phyloP scores from a whole-genome alignment of 2,113 vertebrate species.

The Neogale vison region DNA sequence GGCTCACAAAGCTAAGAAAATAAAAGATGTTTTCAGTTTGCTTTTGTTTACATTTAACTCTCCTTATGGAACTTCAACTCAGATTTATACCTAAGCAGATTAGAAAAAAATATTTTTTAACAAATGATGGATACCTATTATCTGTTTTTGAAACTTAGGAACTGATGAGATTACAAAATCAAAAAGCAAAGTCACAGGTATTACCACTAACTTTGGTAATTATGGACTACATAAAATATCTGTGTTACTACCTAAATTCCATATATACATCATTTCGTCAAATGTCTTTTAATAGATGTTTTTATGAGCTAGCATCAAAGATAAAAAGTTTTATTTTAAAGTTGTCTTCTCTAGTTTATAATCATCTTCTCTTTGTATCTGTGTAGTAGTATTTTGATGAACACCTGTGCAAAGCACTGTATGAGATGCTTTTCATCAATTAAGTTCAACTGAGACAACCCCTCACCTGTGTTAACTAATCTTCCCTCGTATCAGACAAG shows the following conservation, averaged over 20 bases:
- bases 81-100: background rate
- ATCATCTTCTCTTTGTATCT: background rate
- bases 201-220: slow-evolving; percentile 1
- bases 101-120: background rate
- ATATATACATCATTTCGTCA: background rate
- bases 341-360: background rate
- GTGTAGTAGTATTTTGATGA: background rate
- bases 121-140: background rate
- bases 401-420: background rate
- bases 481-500: background rate
- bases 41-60: background rate
- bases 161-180: background rate
- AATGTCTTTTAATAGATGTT: background rate
- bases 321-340: slow-evolving; percentile 24
- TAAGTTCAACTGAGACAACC: background rate
- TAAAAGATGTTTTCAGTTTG: background rate
- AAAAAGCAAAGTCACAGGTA: background rate
- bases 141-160: background rate
- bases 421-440: background rate
- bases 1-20: background rate
- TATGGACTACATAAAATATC: background rate
- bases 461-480: background rate
- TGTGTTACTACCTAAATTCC: background rate
- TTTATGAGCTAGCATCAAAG: background rate
- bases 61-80: background rate